Conservation (phyloP, 2,113 vertebrate genomes). For the Thymallus thymallus region DNA sequence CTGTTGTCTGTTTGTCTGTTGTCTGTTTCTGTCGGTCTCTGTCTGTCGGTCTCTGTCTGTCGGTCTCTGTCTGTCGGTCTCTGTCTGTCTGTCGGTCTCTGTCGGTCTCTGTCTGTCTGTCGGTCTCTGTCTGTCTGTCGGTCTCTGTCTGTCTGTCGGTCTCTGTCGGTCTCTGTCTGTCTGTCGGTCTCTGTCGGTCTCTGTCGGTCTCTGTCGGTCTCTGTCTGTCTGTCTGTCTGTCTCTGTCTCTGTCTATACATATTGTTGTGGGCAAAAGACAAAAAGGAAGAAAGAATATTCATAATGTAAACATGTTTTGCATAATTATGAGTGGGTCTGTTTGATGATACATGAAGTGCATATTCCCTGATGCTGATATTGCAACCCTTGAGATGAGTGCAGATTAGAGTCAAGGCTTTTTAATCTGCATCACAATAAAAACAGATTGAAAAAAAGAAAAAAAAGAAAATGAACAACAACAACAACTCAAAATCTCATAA, state of each 20-base stretch:
- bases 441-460: not conserved
- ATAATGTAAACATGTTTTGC: constrained; percentile 29
- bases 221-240: not conserved
- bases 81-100: not conserved
- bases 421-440: constrained; percentile 38
- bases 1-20: too few relatives aligned
- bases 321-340: constrained; percentile 8
- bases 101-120: too few relatives aligned
- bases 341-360: constrained; percentile 24
- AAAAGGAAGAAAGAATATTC: constrained; percentile 21
- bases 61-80: not conserved
- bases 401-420: constrained; percentile 50
- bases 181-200: not conserved
- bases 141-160: not conserved
- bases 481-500: constrained; percentile 34
- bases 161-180: not conserved
- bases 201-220: not conserved
- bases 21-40: not conserved
- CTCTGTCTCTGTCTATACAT: not conserved
- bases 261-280: not conserved
- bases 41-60: not conserved
- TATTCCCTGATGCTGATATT: constrained; percentile 24
- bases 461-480: constrained; percentile 12
- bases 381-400: constrained; percentile 36
- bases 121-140: not conserved